These are phyloP conservation scores for Araneus ventricosus DNA, from an alignment of 1,140 invertebrate genomes.

Conservation along the genomic window DNA sequence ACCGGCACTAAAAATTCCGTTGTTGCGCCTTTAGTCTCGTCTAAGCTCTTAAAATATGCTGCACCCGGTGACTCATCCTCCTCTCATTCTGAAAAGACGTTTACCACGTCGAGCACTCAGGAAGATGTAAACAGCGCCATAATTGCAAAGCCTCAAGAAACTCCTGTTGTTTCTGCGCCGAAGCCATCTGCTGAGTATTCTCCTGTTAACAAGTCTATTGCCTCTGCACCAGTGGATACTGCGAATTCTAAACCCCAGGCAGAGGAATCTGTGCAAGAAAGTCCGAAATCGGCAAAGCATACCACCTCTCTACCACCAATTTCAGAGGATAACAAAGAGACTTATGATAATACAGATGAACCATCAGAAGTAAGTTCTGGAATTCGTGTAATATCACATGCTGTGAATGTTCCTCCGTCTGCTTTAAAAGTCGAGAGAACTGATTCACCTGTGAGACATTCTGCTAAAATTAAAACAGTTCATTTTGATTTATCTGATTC, in stretches of 20 bases:
- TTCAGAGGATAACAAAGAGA: not conserved
- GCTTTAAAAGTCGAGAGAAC: conserved; percentile 54
- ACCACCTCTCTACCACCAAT: not conserved
- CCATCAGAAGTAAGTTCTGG: not conserved
- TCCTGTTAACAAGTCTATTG: not conserved
- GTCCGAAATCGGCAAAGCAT: not conserved
- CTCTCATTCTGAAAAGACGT: not conserved
- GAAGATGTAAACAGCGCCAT: not conserved
- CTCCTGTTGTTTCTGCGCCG: not conserved
- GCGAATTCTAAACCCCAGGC: not conserved
- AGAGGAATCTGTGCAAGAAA: not conserved
- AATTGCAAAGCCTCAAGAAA: not conserved
- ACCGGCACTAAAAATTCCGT: conserved; percentile 20
- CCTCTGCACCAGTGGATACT: not conserved
- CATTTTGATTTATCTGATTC: conserved; percentile 44
- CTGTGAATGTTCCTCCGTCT: not conserved
- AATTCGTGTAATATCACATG: not conserved
- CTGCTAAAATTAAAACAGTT: conserved; percentile 34
- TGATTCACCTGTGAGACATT: conserved; percentile 25
- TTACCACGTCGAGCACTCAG: not conserved
- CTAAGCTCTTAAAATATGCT: conserved; percentile 65
- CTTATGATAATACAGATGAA: not conserved
- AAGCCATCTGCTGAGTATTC: not conserved
- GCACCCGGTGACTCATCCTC: conserved; percentile 30
- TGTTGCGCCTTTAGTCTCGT: conserved; percentile 25